phyloP scores from a whole-genome alignment of 2,888 invertebrate species.

The Labia minor region DNA sequence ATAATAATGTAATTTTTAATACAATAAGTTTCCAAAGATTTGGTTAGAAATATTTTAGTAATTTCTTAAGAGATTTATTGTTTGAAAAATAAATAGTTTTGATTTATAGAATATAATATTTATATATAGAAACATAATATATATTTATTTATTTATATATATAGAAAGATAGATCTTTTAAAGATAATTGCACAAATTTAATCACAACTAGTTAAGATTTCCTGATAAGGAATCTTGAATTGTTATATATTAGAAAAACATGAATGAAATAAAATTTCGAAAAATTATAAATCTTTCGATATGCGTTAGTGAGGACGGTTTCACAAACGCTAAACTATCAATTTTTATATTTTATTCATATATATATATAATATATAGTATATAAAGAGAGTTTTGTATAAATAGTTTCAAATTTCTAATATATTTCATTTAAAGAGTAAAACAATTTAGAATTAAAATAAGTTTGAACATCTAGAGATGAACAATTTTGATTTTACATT shows the following conservation, averaged over 20 bases:
- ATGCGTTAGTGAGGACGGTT: constrained; percentile 1
- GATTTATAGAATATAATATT: constrained; percentile 2
- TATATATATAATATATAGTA: no score
- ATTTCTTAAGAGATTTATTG: background rate
- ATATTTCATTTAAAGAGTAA: no score
- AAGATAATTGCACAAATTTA: background rate
- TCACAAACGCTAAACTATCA: background rate
- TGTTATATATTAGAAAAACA: background rate
- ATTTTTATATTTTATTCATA: no score
- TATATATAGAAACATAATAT: background rate
- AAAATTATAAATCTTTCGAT: background rate
- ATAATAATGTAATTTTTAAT: background rate
- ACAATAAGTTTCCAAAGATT: background rate
- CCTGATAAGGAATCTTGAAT: background rate
- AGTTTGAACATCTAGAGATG: no score
- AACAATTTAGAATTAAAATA: no score
- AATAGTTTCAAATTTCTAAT: no score
- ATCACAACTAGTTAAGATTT: constrained; percentile 4
- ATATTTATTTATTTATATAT: background rate
- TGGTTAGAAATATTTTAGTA: background rate
- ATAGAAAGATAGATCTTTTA: background rate
- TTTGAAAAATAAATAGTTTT: background rate
- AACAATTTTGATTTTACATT: no score
- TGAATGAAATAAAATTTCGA: background rate
- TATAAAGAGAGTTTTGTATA: no score